phyloP scores from a whole-genome alignment of 2,113 vertebrate genomes.

The Carollia perspicillata region DNA sequence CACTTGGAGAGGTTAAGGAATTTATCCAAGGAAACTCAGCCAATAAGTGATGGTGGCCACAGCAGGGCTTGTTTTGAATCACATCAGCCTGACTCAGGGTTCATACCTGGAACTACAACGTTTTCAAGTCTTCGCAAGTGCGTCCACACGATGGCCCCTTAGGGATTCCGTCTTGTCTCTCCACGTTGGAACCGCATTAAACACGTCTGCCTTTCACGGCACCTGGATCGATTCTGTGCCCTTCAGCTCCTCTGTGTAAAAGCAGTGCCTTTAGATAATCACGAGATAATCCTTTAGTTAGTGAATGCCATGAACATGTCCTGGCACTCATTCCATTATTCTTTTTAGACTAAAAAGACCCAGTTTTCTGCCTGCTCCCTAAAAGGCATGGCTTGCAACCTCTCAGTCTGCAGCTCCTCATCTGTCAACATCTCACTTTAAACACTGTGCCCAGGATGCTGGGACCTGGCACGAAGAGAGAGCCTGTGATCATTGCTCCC shows the following conservation, averaged over 20 bases:
- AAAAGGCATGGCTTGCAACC: not conserved
- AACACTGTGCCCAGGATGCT: not conserved
- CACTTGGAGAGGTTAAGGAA: not conserved
- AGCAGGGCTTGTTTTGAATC: not conserved
- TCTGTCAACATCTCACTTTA: not conserved
- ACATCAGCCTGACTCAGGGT: not conserved
- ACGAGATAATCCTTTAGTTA: not conserved
- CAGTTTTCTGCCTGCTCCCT: not conserved
- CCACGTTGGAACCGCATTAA: not conserved
- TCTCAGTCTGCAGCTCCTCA: not conserved
- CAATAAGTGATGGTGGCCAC: rapidly evolving
- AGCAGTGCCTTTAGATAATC: too few species aligned
- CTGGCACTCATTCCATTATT: not conserved
- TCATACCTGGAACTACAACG: not conserved
- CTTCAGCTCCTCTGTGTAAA: not conserved
- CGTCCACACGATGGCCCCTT: rapidly evolving
- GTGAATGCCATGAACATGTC: not conserved
- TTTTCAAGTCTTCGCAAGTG: rapidly evolving
- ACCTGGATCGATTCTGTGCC: not conserved
- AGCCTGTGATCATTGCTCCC: not conserved
- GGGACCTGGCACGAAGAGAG: not conserved
- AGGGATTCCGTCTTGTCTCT: not conserved
- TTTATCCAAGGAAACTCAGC: not conserved
- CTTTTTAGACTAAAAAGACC: not conserved
- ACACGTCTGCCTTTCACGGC: not conserved